phyloP scores from a whole-genome alignment of 2,888 invertebrate species.

The Zygothrica quintamaculata region DNA sequence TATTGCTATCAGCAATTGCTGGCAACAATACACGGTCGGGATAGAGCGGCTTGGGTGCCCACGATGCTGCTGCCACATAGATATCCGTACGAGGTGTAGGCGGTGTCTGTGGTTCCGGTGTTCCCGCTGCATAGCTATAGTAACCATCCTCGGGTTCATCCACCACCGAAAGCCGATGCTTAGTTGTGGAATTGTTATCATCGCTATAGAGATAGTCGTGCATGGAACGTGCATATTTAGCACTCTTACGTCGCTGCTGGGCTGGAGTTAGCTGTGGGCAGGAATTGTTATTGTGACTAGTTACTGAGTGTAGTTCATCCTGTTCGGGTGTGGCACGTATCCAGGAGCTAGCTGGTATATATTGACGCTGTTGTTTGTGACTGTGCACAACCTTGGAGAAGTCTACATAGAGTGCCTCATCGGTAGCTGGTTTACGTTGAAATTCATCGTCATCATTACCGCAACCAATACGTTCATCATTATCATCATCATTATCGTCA shows the following conservation, averaged over 20 bases:
- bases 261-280: constrained; percentile 56
- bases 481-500: constrained; percentile 41
- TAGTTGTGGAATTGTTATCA: constrained; percentile 45
- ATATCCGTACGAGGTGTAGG: constrained; percentile 86
- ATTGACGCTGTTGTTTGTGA: constrained; percentile 65
- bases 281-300: constrained; percentile 24
- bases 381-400: constrained; percentile 83
- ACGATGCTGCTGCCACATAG: constrained; percentile 89
- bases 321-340: constrained; percentile 63
- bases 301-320: constrained; percentile 44
- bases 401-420: constrained; percentile 84
- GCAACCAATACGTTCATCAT: too few species aligned
- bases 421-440: constrained; percentile 83
- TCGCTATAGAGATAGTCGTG: constrained; percentile 81
- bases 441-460: constrained; percentile 80
- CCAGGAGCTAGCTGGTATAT: constrained; percentile 75
- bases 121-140: constrained; percentile 79
- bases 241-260: constrained; percentile 67
- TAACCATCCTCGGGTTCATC: constrained; percentile 80
- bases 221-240: constrained; percentile 78
- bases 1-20: constrained; percentile 56
- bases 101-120: constrained; percentile 75
- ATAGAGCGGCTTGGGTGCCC: constrained; percentile 89
- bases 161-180: constrained; percentile 70
- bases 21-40: constrained; percentile 80